A percentile compares a stretch with the other conserved stretches of the same genome.
Evolutionary conservation across 2,113 vertebrate genomes (phyloP).

Genomic region (Pluvianellus socialis): DNA sequence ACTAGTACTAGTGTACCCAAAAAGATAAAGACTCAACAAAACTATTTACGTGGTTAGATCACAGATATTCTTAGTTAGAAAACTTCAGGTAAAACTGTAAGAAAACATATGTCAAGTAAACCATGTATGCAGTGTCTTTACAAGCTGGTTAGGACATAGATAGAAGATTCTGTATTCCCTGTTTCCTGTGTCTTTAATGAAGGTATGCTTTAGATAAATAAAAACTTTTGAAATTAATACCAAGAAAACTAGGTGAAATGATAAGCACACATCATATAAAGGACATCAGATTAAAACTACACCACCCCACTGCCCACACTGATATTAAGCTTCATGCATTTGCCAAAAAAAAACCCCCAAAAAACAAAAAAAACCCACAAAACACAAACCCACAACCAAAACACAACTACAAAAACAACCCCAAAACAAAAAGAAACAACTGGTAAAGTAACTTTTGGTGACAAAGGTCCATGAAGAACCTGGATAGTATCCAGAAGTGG

Average conservation of each 20-base stretch:
- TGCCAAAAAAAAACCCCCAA: not conserved
- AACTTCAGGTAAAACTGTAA: not conserved
- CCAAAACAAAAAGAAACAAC: not conserved
- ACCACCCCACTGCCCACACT: accelerated
- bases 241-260: not conserved
- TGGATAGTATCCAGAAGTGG: not conserved
- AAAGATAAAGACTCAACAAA: not conserved
- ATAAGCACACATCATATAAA: not conserved
- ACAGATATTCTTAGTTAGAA: not conserved
- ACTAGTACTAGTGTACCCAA: not conserved
- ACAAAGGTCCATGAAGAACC: not conserved
- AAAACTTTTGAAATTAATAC: not conserved
- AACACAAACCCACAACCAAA: too few relatives aligned
- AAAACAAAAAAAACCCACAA: not conserved
- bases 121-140: not conserved
- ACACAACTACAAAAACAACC: not conserved
- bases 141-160: not conserved
- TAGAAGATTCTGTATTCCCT: not conserved
- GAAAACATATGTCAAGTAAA: not conserved
- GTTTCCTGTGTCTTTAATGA: not conserved
- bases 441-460: not conserved
- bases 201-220: not conserved
- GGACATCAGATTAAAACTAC: not conserved
- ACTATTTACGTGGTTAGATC: not conserved
- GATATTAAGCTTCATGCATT: not conserved